phyloP scores from a whole-genome alignment of 2,888 invertebrate genomes.

The Abscondita cerata region DNA sequence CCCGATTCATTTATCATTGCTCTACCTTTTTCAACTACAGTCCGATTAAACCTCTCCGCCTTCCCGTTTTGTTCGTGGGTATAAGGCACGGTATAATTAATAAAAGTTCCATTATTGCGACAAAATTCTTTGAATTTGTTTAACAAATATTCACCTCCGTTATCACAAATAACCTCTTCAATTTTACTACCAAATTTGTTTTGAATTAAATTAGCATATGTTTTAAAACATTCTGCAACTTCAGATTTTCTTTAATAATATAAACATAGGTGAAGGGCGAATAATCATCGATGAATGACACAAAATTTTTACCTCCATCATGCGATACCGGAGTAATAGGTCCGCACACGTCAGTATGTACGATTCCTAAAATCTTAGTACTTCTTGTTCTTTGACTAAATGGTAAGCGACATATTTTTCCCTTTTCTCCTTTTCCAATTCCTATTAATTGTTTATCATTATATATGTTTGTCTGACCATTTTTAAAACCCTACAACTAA shows the following conservation, averaged over 20 bases:
- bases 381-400: not conserved
- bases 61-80: conserved; percentile 24
- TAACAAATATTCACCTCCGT: conserved; percentile 11
- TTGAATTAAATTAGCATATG: not conserved
- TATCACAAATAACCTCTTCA: not conserved
- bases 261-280: not conserved
- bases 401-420: not conserved
- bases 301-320: not conserved
- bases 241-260: not conserved
- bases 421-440: not conserved
- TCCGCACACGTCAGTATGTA: not conserved
- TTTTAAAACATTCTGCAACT: not conserved
- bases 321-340: not conserved
- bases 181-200: not conserved
- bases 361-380: conserved; percentile 3
- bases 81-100: conserved; percentile 28
- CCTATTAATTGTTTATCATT: not conserved
- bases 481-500: not conserved
- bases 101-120: conserved; percentile 21
- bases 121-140: conserved; percentile 20
- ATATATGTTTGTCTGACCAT: not conserved
- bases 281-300: not conserved
- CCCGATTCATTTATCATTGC: conserved; percentile 13
- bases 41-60: conserved; percentile 15
- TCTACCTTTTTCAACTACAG: conserved; percentile 5